Evolutionary conservation across 1,140 invertebrate genomes (phyloP).

Genomic region (Ceratitis capitata): DNA sequence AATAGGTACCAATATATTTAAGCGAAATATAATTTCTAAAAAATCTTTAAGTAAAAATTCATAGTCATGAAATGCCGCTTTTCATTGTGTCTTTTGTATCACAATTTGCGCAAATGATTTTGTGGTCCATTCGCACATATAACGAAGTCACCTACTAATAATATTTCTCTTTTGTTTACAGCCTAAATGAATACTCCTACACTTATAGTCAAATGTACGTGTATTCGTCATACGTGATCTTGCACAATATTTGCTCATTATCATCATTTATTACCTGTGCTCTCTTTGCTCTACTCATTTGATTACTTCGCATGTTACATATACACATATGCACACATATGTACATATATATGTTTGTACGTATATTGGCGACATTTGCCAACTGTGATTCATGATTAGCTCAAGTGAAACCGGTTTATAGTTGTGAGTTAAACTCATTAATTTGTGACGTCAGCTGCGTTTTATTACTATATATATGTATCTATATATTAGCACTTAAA

Average conservation of each 20-base stretch:
- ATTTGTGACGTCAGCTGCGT: neutral
- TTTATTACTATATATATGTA: too few species aligned
- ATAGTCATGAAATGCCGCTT: too few species aligned
- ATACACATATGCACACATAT: neutral
- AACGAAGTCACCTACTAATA: too few species aligned
- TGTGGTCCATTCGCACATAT: neutral
- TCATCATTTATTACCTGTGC: neutral
- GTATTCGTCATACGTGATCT: neutral
- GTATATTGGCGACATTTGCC: too few species aligned
- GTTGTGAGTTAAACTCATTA: neutral
- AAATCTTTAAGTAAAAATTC: too few species aligned
- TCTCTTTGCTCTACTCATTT: neutral
- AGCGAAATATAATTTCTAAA: too few species aligned
- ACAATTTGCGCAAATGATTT: neutral
- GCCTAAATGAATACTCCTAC: neutral
- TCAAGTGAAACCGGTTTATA: neutral
- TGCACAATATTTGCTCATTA: neutral
- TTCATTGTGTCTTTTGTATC: neutral
- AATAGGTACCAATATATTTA: too few species aligned
- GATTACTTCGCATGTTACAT: too few species aligned
- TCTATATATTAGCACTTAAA: too few species aligned
- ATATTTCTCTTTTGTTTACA: too few species aligned
- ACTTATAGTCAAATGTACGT: neutral
- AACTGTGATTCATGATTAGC: conserved; percentile 1
- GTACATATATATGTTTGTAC: neutral